phyloP scores from a whole-genome alignment of 2,113 vertebrate species.

The Nymphicus hollandicus region DNA sequence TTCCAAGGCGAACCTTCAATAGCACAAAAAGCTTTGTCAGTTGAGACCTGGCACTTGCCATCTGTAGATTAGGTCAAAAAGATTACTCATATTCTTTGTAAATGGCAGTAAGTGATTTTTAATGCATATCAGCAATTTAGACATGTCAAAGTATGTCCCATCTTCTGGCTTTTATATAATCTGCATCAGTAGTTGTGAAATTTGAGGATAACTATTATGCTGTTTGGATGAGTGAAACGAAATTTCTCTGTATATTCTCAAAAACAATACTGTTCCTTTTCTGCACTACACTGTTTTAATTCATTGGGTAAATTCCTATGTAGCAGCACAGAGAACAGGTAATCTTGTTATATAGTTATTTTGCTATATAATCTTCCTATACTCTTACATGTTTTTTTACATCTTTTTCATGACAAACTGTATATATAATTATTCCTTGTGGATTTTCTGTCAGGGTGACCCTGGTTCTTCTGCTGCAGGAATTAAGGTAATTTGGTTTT shows the following conservation, averaged over 20 bases:
- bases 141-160: neutral
- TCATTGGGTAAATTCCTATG: neutral
- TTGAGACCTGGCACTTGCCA: neutral
- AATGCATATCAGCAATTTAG: neutral
- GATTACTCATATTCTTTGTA: neutral
- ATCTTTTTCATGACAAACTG: neutral
- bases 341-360: neutral
- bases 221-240: neutral
- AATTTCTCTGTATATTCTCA: neutral
- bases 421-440: conserved; percentile 28
- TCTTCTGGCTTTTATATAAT: neutral
- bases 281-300: neutral
- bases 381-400: neutral
- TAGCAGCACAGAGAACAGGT: neutral
- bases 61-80: neutral
- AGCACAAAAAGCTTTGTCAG: conserved; percentile 13
- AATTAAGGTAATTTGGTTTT: conserved; percentile 86
- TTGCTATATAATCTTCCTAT: neutral
- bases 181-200: neutral
- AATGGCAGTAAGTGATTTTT: neutral
- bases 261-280: neutral
- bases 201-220: neutral
- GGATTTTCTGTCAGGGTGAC: conserved; percentile 83
- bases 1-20: neutral
- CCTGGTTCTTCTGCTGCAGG: conserved; percentile 96